Percentiles rank a stretch among this genome's conserved stretches.
Evolutionary conservation across 2,113 vertebrate species (phyloP).

Genomic region (Nibea albiflora): DNA sequence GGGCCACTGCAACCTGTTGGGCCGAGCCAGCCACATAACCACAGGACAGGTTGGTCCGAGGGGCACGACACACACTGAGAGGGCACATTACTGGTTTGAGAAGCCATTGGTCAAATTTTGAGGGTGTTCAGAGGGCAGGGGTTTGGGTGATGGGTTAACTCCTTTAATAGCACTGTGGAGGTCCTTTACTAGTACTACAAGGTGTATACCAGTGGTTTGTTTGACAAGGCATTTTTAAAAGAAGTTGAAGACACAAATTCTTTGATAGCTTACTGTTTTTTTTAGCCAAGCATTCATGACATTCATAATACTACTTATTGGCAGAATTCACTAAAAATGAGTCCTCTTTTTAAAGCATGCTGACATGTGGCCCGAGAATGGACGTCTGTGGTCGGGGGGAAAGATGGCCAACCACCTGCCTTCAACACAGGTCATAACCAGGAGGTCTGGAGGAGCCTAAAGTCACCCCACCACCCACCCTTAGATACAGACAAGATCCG

Average conservation of each 20-base stretch:
- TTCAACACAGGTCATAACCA: slow-evolving; percentile 57
- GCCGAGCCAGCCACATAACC: slow-evolving; percentile 84
- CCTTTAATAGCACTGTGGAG: background rate
- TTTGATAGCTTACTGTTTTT: background rate
- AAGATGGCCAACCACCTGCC: slow-evolving; percentile 61
- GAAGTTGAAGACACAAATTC: background rate
- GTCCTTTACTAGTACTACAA: background rate
- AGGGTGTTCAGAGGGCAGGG: background rate
- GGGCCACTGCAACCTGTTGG: slow-evolving; percentile 90
- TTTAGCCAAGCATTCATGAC: too few relatives aligned
- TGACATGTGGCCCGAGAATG: background rate
- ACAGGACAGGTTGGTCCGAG: slow-evolving; percentile 82
- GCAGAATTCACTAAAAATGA: background rate
- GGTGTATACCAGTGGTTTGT: background rate
- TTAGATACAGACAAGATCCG: slow-evolving; percentile 2
- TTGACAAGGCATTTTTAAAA: background rate
- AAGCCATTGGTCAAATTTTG: slow-evolving; percentile 25
- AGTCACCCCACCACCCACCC: background rate
- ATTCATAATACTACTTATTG: background rate
- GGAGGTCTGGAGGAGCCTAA: slow-evolving; percentile 39
- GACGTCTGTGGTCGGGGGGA: slow-evolving; percentile 6
- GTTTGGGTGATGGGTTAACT: background rate
- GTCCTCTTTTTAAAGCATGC: background rate
- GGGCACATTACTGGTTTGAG: slow-evolving; percentile 9
- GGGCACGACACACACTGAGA: slow-evolving; percentile 27